Base-by-base conservation (phyloP, 2,113 vertebrate genomes). In the Hippolais icterina region DNA sequence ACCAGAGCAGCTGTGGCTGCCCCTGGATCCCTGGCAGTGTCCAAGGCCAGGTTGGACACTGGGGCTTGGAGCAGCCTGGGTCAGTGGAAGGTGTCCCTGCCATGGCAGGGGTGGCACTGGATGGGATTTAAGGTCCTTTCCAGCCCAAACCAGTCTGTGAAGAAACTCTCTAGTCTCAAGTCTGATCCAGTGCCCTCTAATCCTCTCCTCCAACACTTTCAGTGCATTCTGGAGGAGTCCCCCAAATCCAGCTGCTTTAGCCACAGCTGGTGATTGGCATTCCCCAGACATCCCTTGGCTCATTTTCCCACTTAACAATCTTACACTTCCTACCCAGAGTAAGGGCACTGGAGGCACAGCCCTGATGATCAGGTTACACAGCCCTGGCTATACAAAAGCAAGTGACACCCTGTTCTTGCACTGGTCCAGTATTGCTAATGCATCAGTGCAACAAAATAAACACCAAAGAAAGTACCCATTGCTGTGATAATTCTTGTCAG, bases 91-190 rank as follows among this genome's bases (percentile, higher is more conserved):
- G 16, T 10, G 78, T 68, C 78, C 41, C 70, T 75, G 61, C 15
- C 78, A 25, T 25, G 53, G 35, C 21, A 9, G 37, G 22, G 77
- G 6, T 42, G 59, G 27, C 1, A 9, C 6, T 19, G 33, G 52
- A 0, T 24, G 44, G 5, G 27, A 0, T 54, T 61, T 28, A 1
- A 35, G 12, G 19, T 52, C 27, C 23, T 15, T 82, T 4, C 19
- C 23, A 21, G 4, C 12, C 46, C 33, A 66, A 59, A 60, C 2
- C 27, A 59, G 6, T 10, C 39, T 18, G 15, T 75, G 53, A 46
- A 60, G 33, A 77, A 92, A 42, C 10, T 57, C 42, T 33, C 15
- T n/a, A n/a, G 60, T 47, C 42, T 54, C 50, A 68, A 42, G 29
- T 46, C 31, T 60, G 44, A 71, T 7, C 28, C 74, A 56, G 81